phyloP scores from a whole-genome alignment of 1,140 invertebrate genomes.

The Apis laboriosa region DNA sequence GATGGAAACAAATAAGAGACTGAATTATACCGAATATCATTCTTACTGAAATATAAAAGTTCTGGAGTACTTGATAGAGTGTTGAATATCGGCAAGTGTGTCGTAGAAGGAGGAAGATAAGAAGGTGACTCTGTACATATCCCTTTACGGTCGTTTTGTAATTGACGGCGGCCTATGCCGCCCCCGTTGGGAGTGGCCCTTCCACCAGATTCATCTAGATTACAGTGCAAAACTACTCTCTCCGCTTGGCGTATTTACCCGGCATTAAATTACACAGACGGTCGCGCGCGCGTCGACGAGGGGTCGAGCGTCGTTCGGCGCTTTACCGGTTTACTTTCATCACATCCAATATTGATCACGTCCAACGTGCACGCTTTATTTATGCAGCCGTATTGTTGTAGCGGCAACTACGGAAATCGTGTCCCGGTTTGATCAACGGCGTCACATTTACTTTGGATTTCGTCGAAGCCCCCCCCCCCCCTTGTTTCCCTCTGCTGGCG shows the following conservation, averaged over 20 bases:
- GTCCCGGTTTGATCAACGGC: slow-evolving; percentile 42
- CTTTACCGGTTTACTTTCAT: slow-evolving; percentile 77
- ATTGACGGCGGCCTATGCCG: slow-evolving; percentile 68
- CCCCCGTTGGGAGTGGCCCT: slow-evolving; percentile 27
- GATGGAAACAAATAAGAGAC: too few species aligned
- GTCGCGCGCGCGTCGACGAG: slow-evolving; percentile 67
- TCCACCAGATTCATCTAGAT: slow-evolving; percentile 77
- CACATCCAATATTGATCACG: slow-evolving; percentile 79
- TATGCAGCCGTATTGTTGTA: slow-evolving; percentile 66
- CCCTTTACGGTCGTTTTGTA: slow-evolving; percentile 58
- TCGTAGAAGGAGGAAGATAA: slow-evolving; percentile 8
- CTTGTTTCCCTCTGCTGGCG: background rate
- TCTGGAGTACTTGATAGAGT: too few species aligned
- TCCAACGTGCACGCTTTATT: slow-evolving; percentile 72
- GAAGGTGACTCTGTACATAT: background rate
- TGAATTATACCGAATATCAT: too few species aligned
- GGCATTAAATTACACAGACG: slow-evolving; percentile 79
- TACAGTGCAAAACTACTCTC: slow-evolving; percentile 77
- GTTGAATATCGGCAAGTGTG: background rate
- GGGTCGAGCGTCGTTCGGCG: slow-evolving; percentile 59
- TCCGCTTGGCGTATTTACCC: slow-evolving; percentile 72
- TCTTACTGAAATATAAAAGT: too few species aligned
- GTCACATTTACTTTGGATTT: slow-evolving; percentile 47
- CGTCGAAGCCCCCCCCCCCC: slow-evolving; percentile 8
- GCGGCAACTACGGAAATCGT: slow-evolving; percentile 46